Evolutionary conservation across 2,797 vertebrate genomes (phyloP).

Genomic region (Esox masquinongy): DNA sequence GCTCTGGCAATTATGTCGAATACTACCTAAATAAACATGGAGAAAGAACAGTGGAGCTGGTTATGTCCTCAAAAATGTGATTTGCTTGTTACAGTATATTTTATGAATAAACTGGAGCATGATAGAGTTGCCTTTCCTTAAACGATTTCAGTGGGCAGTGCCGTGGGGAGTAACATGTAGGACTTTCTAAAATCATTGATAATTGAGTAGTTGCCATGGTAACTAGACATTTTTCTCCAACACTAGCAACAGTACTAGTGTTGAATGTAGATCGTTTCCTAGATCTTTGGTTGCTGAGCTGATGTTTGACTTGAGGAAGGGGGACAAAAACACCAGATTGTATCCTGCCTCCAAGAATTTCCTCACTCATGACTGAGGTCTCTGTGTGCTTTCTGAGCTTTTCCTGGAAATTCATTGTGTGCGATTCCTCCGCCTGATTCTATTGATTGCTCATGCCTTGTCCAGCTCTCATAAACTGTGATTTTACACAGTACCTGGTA

Average conservation of each 20-base stretch:
- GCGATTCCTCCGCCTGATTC: conserved; percentile 15
- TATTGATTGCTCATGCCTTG: conserved; percentile 11
- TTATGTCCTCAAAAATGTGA: not conserved
- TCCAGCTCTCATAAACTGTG: conserved; percentile 13
- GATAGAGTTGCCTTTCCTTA: not conserved
- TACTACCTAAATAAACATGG: not conserved
- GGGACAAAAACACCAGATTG: conserved; percentile 32
- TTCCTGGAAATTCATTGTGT: conserved; percentile 22
- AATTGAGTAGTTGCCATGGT: conserved; percentile 62
- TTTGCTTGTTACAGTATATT: not conserved
- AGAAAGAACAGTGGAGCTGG: not conserved
- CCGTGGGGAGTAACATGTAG: not conserved
- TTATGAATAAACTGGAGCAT: not conserved
- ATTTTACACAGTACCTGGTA: not conserved
- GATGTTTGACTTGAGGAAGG: not conserved
- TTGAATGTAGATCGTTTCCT: conserved; percentile 44
- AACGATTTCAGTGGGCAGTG: not conserved
- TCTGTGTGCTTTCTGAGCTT: not conserved
- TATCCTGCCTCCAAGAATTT: conserved; percentile 44
- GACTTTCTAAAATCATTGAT: not conserved
- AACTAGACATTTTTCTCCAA: conserved; percentile 56
- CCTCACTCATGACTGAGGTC: conserved; percentile 6
- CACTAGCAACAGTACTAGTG: conserved; percentile 31
- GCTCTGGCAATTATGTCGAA: not conserved
- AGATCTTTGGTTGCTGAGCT: conserved; percentile 25